Percentiles rank a stretch among this genome's conserved stretches.
These are phyloP conservation scores for Spilogale gracilis DNA, from an alignment of 2,113 vertebrate species.

Conservation along the genomic window DNA sequence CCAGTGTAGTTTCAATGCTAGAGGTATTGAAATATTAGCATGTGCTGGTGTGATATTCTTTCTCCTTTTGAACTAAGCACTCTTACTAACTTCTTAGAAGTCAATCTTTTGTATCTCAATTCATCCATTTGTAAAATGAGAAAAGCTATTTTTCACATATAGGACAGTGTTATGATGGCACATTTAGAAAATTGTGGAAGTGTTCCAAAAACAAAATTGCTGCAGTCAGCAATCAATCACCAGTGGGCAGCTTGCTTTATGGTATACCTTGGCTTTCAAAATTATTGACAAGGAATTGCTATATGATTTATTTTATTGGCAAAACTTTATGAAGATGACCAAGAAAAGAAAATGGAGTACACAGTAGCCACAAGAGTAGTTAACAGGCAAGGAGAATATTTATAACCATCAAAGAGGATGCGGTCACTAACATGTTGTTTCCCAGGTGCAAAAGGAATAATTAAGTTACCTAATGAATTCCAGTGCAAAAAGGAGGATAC, in stretches of 20 bases:
- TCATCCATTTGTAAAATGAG: slow-evolving; percentile 21
- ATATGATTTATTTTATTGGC: slow-evolving; percentile 26
- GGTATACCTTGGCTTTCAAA: slow-evolving; percentile 10
- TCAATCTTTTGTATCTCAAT: neutral
- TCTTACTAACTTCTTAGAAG: neutral
- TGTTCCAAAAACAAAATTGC: slow-evolving; percentile 34
- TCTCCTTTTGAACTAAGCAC: neutral
- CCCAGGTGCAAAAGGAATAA: neutral
- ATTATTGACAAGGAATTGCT: slow-evolving; percentile 16
- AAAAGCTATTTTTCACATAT: neutral
- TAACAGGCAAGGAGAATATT: neutral
- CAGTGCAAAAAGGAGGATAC: neutral
- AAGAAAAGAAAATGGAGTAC: neutral
- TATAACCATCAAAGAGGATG: neutral
- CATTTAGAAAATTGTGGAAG: neutral
- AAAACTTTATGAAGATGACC: slow-evolving; percentile 9
- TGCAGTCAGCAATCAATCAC: neutral
- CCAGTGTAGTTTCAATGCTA: neutral
- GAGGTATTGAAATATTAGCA: neutral
- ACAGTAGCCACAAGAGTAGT: neutral
- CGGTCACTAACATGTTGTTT: neutral
- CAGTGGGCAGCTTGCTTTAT: neutral
- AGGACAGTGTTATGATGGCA: neutral
- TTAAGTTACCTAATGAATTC: neutral
- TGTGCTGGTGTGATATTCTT: neutral